Conservation (phyloP, 2,888 invertebrate species). For the Eudemis profundana region DNA sequence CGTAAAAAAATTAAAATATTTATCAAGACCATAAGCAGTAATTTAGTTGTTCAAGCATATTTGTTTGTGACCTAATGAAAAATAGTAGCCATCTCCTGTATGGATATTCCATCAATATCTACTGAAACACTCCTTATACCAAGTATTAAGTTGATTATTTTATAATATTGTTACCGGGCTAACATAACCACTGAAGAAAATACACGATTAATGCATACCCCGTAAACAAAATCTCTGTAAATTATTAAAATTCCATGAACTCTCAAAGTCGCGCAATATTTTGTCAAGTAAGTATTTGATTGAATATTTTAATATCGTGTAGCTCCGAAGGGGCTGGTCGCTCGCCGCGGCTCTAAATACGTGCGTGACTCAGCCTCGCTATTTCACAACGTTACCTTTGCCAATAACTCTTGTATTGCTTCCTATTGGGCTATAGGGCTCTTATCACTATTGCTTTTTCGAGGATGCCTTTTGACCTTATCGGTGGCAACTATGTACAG, state of each 20-base stretch:
- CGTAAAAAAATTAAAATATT: too few species aligned
- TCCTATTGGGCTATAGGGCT: slow-evolving; percentile 71
- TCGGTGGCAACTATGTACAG: background rate
- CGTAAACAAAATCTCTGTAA: background rate
- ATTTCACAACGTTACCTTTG: slow-evolving; percentile 81
- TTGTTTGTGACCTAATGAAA: too few species aligned
- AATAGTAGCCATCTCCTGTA: too few species aligned
- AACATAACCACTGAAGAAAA: too few species aligned
- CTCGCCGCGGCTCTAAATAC: slow-evolving; percentile 67
- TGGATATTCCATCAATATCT: too few species aligned
- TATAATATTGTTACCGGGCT: too few species aligned
- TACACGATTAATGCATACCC: too few species aligned
- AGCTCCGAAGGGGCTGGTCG: slow-evolving; percentile 36
- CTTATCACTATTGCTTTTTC: slow-evolving; percentile 4
- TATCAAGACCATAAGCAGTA: too few species aligned
- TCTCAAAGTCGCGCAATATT: background rate
- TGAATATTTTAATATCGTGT: slow-evolving; percentile 28
- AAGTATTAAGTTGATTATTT: too few species aligned
- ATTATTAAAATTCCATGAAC: background rate
- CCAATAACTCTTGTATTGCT: slow-evolving; percentile 82
- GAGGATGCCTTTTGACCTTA: slow-evolving; percentile 3
- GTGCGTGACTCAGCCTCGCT: slow-evolving; percentile 72
- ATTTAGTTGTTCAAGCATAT: too few species aligned
- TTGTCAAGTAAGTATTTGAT: slow-evolving; percentile 12
- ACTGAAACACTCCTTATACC: too few species aligned